phyloP scores from a whole-genome alignment of 2,797 vertebrate species.

The Benthosema pterotum region DNA sequence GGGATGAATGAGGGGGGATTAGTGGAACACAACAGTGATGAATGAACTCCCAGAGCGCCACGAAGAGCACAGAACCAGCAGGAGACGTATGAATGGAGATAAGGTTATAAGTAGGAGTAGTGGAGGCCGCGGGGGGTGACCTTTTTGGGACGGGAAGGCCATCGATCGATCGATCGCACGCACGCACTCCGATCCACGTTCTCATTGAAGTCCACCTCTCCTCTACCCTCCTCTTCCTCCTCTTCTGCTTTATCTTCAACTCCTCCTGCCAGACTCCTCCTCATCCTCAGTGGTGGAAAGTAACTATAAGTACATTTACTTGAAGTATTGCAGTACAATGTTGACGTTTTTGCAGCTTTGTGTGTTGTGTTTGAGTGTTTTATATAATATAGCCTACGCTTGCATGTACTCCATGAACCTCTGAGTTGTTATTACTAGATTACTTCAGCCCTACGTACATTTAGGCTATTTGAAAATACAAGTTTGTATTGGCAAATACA shows the following conservation, averaged over 20 bases:
- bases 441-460: too few species aligned
- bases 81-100: constrained; percentile 16
- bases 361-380: too few species aligned
- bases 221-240: neutral
- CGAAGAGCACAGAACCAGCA: constrained; percentile 63
- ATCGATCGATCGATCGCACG: constrained; percentile 20
- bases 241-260: constrained; percentile 14
- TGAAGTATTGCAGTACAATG: too few species aligned
- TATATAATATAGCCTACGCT: too few species aligned
- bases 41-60: constrained; percentile 29
- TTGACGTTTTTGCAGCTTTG: too few species aligned
- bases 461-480: too few species aligned
- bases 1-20: constrained; percentile 63
- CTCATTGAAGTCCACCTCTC: constrained; percentile 16
- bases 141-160: too few species aligned
- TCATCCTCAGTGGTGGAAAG: neutral
- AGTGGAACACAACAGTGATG: constrained; percentile 24
- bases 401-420: too few species aligned
- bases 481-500: too few species aligned
- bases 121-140: neutral
- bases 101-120: constrained; percentile 64
- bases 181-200: constrained; percentile 26
- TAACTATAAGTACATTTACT: too few species aligned
- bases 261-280: constrained; percentile 17
- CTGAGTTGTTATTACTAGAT: too few species aligned